phyloP scores from a whole-genome alignment of 2,888 invertebrate species.

The Hoplodrina blanda region DNA sequence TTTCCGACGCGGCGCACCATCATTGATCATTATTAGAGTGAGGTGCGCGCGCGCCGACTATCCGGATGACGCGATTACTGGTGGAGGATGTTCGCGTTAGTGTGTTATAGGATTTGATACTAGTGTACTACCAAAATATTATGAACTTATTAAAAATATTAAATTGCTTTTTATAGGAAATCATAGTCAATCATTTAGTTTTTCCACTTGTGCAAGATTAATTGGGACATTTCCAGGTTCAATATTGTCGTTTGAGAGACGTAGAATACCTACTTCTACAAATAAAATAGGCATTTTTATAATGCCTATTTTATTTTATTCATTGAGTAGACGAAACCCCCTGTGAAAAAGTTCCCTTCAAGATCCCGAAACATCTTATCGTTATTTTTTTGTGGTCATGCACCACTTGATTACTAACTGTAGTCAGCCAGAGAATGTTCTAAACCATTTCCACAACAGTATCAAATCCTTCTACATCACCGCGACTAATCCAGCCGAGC shows the following conservation, averaged over 20 bases:
- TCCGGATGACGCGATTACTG: slow-evolving; percentile 69
- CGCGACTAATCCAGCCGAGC: slow-evolving; percentile 57
- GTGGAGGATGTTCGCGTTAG: slow-evolving; percentile 44
- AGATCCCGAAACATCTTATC: no score
- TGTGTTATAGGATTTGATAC: slow-evolving; percentile 34
- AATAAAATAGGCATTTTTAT: no score
- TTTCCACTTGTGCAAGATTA: no score
- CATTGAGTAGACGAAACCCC: no score
- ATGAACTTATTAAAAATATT: neutral
- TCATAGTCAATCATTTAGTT: no score
- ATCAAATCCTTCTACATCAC: slow-evolving; percentile 49
- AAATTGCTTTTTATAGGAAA: neutral
- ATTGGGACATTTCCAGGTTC: no score
- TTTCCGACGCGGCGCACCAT: slow-evolving; percentile 76
- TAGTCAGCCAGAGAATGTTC: neutral
- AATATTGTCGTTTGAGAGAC: no score
- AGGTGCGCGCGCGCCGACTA: slow-evolving; percentile 74
- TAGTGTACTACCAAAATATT: neutral
- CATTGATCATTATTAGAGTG: slow-evolving; percentile 89
- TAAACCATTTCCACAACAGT: neutral
- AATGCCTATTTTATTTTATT: no score
- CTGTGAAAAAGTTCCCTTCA: no score
- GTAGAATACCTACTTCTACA: no score
- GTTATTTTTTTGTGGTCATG: no score
- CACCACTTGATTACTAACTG: neutral